These are phyloP conservation scores for Margarornis squamiger DNA, from an alignment of 2,797 vertebrate species.

Conservation along the genomic window DNA sequence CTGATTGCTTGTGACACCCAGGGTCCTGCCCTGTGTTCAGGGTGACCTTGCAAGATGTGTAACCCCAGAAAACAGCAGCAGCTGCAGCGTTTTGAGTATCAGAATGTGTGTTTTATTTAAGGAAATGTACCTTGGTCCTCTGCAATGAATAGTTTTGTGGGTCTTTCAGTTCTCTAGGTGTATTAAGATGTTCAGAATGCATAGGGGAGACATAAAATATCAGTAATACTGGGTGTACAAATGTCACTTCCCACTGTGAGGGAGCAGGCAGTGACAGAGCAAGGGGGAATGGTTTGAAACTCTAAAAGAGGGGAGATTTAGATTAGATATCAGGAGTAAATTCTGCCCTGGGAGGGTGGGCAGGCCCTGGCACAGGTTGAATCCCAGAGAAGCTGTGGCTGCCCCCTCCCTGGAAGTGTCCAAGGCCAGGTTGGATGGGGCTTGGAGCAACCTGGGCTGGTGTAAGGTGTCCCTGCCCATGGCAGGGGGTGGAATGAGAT, in stretches of 20 bases:
- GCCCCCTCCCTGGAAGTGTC: neutral
- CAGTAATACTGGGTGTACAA: neutral
- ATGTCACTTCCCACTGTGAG: neutral
- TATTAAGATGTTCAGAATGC: neutral
- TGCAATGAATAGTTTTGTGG: neutral
- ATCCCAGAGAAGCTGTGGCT: neutral
- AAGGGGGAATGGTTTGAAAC: neutral
- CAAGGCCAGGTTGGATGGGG: neutral
- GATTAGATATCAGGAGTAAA: neutral
- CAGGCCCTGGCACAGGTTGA: neutral
- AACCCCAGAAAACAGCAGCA: neutral
- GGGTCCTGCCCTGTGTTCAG: neutral
- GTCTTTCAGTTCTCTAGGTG: neutral
- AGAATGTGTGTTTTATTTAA: neutral
- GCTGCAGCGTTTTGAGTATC: neutral
- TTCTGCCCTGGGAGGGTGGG: fast-evolving
- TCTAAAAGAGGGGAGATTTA: neutral
- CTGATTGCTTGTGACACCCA: neutral
- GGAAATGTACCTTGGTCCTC: neutral
- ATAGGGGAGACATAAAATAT: neutral
- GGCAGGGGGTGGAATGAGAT: neutral
- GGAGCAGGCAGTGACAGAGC: neutral
- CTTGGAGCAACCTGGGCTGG: fast-evolving
- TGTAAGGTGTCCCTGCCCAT: neutral
- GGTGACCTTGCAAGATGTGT: neutral